Base-by-base conservation (phyloP, 2,113 vertebrate genomes). In the Callithrix jacchus region DNA sequence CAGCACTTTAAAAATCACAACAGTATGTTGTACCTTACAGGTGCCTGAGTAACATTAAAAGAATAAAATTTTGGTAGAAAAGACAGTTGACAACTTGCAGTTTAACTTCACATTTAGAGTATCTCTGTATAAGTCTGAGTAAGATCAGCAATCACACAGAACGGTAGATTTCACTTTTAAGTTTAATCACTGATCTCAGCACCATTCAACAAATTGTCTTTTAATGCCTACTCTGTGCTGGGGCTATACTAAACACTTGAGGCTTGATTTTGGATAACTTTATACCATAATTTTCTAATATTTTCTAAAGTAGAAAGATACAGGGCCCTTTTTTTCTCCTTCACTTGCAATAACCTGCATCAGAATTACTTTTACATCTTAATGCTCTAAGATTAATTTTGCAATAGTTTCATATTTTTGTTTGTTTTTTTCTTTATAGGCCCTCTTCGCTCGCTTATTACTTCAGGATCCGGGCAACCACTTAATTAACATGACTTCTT, bases 401-500 rank as follows among this genome's bases (percentile, higher is more conserved):
- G 3, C 8, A 56, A 0, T 64, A 0, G 1, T 79, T 91, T 79
- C 35, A 9, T 76, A 5, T 70, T 91, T 93, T 16, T 84, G 0
- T 1, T 89, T 66, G 18, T 54, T 32, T 81, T 32, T 81, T 54
- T 95, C 56, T 96, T 35, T 91, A 76, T 96, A 99, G 99, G 99
- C 99, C 85, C 98, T 99, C 93, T 99, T 99, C 90, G 99, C 98
- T 87, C 99, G 99, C 71, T 97, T 99, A 97, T 98, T 99, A 97
- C 98, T 99, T 92, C 98, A 98, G 0, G 99, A 99, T 96, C 99
- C 99, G 0, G 99, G 99, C 76, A 99, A 98, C 98, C 99, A 99
- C 95, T 98, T 99, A 96, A 99, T 99, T 96, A 99, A 98, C 98
- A 99, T 99, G 99, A 99, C 99, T 0, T 98, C 98, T 16, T 98